phyloP scores from a whole-genome alignment of 2,113 vertebrate genomes.

The Tragulus kanchil region DNA sequence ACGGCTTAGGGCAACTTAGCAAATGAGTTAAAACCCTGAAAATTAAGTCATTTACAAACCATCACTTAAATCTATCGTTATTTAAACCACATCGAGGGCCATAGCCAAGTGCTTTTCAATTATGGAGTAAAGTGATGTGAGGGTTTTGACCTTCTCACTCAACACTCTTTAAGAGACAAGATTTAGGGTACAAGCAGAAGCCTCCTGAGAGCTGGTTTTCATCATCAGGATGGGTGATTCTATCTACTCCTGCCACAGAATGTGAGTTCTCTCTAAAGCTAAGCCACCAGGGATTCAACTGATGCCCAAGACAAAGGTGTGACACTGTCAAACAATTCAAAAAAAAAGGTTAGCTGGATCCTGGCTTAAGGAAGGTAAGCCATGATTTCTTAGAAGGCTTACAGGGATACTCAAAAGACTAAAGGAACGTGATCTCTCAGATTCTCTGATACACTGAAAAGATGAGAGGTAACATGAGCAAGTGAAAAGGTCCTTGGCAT shows the following conservation, averaged over 20 bases:
- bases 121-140: not conserved
- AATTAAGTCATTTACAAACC: conserved; percentile 63
- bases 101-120: conserved; percentile 48
- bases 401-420: not conserved
- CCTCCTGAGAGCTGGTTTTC: not conserved
- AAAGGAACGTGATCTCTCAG: not conserved
- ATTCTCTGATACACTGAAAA: not conserved
- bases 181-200: not conserved
- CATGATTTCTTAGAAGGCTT: not conserved
- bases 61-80: conserved; percentile 11
- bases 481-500: not conserved
- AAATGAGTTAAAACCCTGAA: conserved; percentile 58
- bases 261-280: not conserved
- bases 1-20: not conserved
- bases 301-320: not conserved
- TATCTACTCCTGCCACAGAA: not conserved
- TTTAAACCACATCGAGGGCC: conserved; percentile 21
- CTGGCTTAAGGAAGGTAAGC: not conserved
- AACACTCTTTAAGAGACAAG: not conserved
- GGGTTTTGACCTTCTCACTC: conserved; percentile 48
- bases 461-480: no score
- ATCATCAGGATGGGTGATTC: not conserved
- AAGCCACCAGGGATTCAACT: not conserved
- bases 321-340: not conserved
- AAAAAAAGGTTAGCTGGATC: not conserved